phyloP scores from a whole-genome alignment of 2,888 invertebrate genomes.

The Sepiola atlantica region DNA sequence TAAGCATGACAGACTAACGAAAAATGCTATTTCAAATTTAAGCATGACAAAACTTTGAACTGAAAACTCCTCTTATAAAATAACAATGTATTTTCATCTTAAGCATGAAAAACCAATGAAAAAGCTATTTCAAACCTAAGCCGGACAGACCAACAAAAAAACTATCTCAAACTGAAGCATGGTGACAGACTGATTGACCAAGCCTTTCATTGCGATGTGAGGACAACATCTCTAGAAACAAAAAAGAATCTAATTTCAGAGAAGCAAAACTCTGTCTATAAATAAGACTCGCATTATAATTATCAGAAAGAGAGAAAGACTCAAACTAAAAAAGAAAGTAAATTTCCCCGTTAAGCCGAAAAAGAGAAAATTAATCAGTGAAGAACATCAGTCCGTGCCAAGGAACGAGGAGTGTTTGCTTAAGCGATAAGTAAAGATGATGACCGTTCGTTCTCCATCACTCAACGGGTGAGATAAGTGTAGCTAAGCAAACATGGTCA shows the following conservation, averaged over 20 bases:
- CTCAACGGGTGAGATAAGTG: not conserved
- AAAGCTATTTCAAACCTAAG: too few species aligned
- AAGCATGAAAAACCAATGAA: not conserved
- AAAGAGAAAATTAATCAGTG: not conserved
- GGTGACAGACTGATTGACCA: too few species aligned
- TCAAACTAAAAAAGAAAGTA: not conserved
- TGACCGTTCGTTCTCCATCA: not conserved
- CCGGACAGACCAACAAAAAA: too few species aligned
- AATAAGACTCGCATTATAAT: not conserved
- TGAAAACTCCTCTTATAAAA: too few species aligned
- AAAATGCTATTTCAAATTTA: too few species aligned
- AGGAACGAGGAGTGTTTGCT: not conserved
- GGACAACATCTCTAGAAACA: not conserved
- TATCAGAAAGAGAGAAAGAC: not conserved
- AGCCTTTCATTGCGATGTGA: too few species aligned
- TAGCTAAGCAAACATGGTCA: conserved; percentile 18
- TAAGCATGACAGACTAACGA: too few species aligned
- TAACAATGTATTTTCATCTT: not conserved
- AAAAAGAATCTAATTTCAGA: not conserved
- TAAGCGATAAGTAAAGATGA: conserved; percentile 16
- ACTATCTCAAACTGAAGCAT: too few species aligned
- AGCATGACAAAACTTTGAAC: too few species aligned
- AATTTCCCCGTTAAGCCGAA: not conserved
- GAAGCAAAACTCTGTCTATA: not conserved
- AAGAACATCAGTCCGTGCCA: not conserved